These are phyloP conservation scores for Ceratina calcarata DNA, from an alignment of 1,140 invertebrate species.

Conservation along the genomic window DNA sequence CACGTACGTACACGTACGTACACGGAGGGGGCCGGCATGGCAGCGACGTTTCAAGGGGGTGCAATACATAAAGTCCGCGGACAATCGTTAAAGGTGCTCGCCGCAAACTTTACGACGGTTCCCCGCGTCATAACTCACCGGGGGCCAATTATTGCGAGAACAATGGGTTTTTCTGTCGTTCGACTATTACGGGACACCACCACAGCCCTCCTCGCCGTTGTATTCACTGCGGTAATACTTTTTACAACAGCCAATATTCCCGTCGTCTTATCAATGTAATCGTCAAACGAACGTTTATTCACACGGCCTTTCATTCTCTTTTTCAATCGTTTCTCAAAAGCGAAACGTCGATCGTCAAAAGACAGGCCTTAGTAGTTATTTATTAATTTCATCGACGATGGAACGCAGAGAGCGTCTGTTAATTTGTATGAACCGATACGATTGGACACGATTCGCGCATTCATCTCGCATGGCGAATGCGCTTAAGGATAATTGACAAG, in stretches of 20 bases:
- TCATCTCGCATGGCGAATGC: constrained; percentile 34
- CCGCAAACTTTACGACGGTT: constrained; percentile 67
- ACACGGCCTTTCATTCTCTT: too few relatives aligned
- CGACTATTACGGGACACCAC: constrained; percentile 50
- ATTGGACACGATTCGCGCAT: not conserved
- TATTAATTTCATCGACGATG: too few relatives aligned
- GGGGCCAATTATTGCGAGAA: constrained; percentile 72
- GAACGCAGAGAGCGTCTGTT: too few relatives aligned
- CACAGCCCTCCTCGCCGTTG: not conserved
- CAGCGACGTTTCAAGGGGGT: constrained; percentile 56
- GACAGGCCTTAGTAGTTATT: too few relatives aligned
- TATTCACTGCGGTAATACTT: not conserved
- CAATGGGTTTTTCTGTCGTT: constrained; percentile 66
- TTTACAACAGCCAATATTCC: too few relatives aligned
- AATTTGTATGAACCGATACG: too few relatives aligned
- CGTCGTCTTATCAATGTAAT: not conserved
- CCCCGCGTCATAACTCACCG: constrained; percentile 68
- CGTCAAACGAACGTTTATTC: not conserved
- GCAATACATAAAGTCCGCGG: constrained; percentile 57
- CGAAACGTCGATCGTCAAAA: too few relatives aligned
- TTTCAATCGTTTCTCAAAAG: too few relatives aligned
- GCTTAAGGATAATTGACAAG: constrained; percentile 34
- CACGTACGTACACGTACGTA: too few relatives aligned
- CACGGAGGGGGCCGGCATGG: not conserved
- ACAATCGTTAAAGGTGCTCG: constrained; percentile 68